Conservation (phyloP, 2,888 invertebrate species). For the Rugalucina vietnamica region DNA sequence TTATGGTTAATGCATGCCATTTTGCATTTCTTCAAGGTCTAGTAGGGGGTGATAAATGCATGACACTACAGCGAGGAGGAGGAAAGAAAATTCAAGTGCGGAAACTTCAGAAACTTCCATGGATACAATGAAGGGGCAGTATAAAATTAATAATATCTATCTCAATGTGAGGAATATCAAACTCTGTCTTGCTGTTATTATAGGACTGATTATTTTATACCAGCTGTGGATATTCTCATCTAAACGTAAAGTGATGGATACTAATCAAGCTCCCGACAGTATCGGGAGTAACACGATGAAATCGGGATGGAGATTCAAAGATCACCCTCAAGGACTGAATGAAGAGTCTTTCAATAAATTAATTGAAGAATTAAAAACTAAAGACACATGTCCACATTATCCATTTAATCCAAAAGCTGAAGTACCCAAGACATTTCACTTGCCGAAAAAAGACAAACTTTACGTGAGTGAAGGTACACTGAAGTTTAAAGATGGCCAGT, state of each 20-base stretch:
- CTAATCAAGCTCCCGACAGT: neutral
- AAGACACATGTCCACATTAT: neutral
- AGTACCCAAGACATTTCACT: neutral
- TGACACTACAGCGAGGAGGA: neutral
- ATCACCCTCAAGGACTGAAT: neutral
- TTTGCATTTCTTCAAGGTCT: neutral
- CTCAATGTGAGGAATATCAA: neutral
- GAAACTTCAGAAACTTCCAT: neutral
- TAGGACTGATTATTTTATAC: neutral
- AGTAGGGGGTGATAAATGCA: neutral
- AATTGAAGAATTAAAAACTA: neutral
- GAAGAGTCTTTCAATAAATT: neutral
- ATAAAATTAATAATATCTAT: slow-evolving; percentile 4
- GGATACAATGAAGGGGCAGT: slow-evolving; percentile 4
- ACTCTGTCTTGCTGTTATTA: neutral
- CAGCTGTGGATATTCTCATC: neutral
- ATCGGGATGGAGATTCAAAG: neutral
- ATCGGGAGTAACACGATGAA: neutral
- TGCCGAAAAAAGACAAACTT: neutral
- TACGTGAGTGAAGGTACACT: slow-evolving; percentile 51
- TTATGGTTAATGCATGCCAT: no score
- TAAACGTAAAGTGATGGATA: neutral
- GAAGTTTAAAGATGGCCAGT: slow-evolving; percentile 67
- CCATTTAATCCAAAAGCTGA: neutral
- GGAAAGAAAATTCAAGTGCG: neutral